Base-by-base conservation (phyloP, 2,888 invertebrate genomes). In the Leucophenga maculata region DNA sequence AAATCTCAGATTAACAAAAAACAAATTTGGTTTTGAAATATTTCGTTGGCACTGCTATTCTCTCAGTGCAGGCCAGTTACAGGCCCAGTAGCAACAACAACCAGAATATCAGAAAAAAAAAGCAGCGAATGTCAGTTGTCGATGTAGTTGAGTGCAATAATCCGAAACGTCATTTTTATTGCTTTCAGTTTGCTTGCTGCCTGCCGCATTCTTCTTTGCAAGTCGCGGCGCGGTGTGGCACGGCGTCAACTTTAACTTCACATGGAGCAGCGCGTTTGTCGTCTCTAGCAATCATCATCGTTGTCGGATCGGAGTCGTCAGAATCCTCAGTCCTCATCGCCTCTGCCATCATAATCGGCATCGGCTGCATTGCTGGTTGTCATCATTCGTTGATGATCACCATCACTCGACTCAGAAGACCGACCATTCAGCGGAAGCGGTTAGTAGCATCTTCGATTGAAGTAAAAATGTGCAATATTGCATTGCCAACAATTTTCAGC, bases 341-440 rank as follows among this genome's bases (percentile, higher is more conserved):
- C 55, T 20, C 6, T 6, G 55, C 32, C 14, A 57, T 59, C 59
- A 48, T 48, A 44, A 64, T 80, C 80, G 80, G 80, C 83, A 80
- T 82, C 83, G 78, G 82, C 79, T 77, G 75, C 80, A 82, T 82
- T 82, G 79, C 32, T 52, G 52, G 52, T 60, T 64, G 62, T 64
- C 62, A 64, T 64, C 48, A 64, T 64, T 64, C 62, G 62, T 64
- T 48, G 62, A 64, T 64, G 46, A 44, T 22, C 48, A 39, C 39
- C 39, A 22, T 18, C 9, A 22, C 46, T 64, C 48, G 62, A 14
- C 32, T 20, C 20, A 48, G 44, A 64, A 14, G 48, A 22, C 16
- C 16, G n/a, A 39, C 11, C 22, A 64, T 8, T 48, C 18, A 64
- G 46, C 22, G 2, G 14, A 20, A 20, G 16, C 18, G 44, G 48